Evolutionary conservation across 2,888 invertebrate species (phyloP), one percentile per base, ranked within the genome.

Genomic region (Xestia rhomboidea): DNA sequence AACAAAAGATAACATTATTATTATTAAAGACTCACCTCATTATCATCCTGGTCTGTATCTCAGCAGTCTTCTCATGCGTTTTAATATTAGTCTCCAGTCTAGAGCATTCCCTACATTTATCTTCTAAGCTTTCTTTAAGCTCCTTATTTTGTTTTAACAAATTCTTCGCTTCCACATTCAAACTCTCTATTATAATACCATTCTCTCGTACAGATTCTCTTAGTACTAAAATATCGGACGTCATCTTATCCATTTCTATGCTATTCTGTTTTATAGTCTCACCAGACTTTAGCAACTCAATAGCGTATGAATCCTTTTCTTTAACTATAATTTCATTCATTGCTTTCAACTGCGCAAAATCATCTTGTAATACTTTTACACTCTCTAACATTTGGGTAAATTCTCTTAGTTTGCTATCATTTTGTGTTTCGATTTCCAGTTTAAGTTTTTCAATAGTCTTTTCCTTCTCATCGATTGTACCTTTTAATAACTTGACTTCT

Each of bases 1-100:
- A 49, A 46, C 5, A 8, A n/a, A 21, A 15, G 3, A n/a, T 15
- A 18, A n/a, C 8, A 34, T 11, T 30, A 41, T 54, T 30, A 41
- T 54, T 7, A 24, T 18, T 21, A 15, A 21, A 15, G 1, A 70
- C 83, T 85, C 38, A 96, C 96, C 95, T 96, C 57, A 89, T 93
- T 62, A 96, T 95, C 90, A 95, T 96, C 77, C 91, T 93, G 81
- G 91, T 94, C 83, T 96, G 96, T 82, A 96, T 93, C 89, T 95
- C 94, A 0, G 94, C 94, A 0, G 96, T 93, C 84, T 95, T 96
- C 79, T 96, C 95, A 67, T 95, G 95, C 0, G 95, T 96, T 86
- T 95, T 96, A 8, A 95, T 95, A 84, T 96, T 96, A 15, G 89
- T 92, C 71, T 95, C 93, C 27, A 96, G 81, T 74, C 93, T 92